Conservation (phyloP, 2,797 vertebrate species). For the Poecilia picta region DNA sequence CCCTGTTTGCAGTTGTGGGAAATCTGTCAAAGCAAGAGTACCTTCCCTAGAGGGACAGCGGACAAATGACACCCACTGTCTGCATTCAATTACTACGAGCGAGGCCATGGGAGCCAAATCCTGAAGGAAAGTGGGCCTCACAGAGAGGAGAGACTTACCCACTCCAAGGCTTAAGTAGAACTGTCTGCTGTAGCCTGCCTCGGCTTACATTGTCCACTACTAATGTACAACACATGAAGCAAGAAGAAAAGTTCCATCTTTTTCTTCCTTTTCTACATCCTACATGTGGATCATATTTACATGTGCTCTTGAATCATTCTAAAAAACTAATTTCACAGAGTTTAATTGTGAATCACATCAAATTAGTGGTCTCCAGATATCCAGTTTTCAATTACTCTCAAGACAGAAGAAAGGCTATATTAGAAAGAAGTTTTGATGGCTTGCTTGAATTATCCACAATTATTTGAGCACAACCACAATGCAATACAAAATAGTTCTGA, state of each 20-base stretch:
- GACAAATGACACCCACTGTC: constrained; percentile 80
- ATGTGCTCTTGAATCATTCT: constrained; percentile 43
- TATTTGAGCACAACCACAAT: constrained; percentile 41
- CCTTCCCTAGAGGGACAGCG: constrained; percentile 75
- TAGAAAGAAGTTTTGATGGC: constrained; percentile 25
- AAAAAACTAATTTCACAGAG: constrained; percentile 56
- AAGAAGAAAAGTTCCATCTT: constrained; percentile 63
- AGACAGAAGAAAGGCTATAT: constrained; percentile 15
- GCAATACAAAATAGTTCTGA: constrained; percentile 21
- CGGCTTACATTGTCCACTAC: constrained; percentile 74
- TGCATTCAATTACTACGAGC: constrained; percentile 77
- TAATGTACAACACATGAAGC: constrained; percentile 77
- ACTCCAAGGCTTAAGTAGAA: constrained; percentile 68
- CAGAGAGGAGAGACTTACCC: constrained; percentile 43
- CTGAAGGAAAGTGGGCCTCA: constrained; percentile 58
- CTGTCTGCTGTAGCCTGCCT: constrained; percentile 77
- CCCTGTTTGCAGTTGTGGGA: constrained; percentile 77
- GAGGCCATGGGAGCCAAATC: constrained; percentile 71
- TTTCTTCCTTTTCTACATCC: constrained; percentile 40
- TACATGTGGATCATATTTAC: constrained; percentile 63
- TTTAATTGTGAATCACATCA: constrained; percentile 55
- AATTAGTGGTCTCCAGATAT: constrained; percentile 52
- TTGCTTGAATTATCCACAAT: constrained; percentile 42
- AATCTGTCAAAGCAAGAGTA: constrained; percentile 77
- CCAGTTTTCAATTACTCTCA: constrained; percentile 44